A percentile compares a stretch with the other conserved stretches of the same genome.
Evolutionary conservation across 2,888 invertebrate genomes (phyloP).

Genomic region (Eustalomyia histrio): DNA sequence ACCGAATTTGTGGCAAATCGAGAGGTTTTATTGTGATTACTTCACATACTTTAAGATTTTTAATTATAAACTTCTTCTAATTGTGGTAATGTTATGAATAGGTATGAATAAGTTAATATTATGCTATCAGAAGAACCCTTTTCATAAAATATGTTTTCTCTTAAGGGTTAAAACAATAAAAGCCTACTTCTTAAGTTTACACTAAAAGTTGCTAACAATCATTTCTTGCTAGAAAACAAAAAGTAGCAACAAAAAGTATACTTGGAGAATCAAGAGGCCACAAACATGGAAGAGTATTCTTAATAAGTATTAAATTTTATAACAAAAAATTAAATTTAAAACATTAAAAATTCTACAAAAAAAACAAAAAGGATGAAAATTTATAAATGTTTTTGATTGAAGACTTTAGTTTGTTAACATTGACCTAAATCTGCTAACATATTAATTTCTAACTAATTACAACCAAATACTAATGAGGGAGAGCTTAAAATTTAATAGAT

Average conservation of each 20-base stretch:
- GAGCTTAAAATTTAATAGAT: neutral
- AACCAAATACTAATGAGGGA: neutral
- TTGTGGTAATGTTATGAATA: no score
- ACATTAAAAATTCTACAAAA: neutral
- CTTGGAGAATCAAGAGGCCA: neutral
- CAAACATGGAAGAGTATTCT: neutral
- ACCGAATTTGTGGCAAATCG: no score
- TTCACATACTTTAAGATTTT: no score
- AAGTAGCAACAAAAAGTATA: slow-evolving; percentile 1
- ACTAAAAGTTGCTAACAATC: neutral
- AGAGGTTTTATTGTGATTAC: no score
- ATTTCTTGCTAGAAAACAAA: neutral
- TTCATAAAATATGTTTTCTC: no score
- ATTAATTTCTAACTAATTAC: neutral
- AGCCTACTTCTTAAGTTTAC: neutral
- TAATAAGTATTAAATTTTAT: neutral
- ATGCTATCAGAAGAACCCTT: no score
- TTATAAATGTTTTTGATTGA: neutral
- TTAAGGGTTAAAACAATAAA: neutral
- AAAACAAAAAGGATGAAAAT: neutral
- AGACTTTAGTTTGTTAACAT: neutral
- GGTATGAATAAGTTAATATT: no score
- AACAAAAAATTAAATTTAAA: neutral
- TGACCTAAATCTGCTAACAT: neutral
- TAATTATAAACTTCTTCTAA: no score